Percentiles rank a stretch among this genome's conserved stretches.
These are phyloP conservation scores for Tachyglossus aculeatus DNA, from an alignment of 2,797 vertebrate genomes.

Conservation along the genomic window DNA sequence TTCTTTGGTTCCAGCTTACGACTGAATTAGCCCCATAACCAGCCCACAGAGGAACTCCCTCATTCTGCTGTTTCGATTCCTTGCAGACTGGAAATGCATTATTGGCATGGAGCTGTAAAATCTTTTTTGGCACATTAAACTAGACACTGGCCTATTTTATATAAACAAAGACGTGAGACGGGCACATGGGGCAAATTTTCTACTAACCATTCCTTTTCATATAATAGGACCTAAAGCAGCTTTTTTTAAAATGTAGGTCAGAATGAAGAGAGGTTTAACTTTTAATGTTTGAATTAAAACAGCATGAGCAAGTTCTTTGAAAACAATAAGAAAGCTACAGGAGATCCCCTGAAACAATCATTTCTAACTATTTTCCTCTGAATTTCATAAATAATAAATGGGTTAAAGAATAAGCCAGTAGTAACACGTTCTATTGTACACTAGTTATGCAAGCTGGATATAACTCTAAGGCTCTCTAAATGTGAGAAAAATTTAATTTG, in stretches of 20 bases:
- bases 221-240: slow-evolving; percentile 16
- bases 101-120: no score
- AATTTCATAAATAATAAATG: slow-evolving; percentile 74
- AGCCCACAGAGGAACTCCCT: no score
- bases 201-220: not conserved
- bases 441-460: slow-evolving; percentile 62
- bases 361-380: slow-evolving; percentile 65
- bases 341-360: slow-evolving; percentile 67
- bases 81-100: no score
- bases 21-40: no score
- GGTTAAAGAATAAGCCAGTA: slow-evolving; percentile 55
- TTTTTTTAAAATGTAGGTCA: slow-evolving; percentile 52
- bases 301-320: slow-evolving; percentile 56
- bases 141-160: no score
- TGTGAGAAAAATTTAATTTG: slow-evolving; percentile 61
- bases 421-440: slow-evolving; percentile 52
- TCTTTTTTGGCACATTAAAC: no score
- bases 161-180: not conserved
- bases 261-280: slow-evolving; percentile 60
- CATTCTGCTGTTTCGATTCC: no score
- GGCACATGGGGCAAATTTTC: not conserved
- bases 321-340: slow-evolving; percentile 54
- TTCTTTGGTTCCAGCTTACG: no score
- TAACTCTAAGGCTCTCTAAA: slow-evolving; percentile 55
- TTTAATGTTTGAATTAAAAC: slow-evolving; percentile 63